Evolutionary conservation across 2,797 vertebrate species (phyloP).

Genomic region (Trachurus trachurus): DNA sequence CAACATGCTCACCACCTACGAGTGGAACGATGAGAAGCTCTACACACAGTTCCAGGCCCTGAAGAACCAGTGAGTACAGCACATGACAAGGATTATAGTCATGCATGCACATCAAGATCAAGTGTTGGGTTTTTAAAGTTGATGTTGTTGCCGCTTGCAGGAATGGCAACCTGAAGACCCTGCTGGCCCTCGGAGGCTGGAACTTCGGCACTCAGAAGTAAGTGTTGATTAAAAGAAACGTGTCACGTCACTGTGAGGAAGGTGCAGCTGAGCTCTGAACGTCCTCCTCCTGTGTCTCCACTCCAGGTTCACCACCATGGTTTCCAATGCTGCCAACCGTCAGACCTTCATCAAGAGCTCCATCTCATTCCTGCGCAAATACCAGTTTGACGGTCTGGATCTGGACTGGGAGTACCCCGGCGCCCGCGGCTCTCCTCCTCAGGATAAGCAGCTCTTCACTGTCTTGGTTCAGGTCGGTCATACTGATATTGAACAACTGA

Average conservation of each 20-base stretch:
- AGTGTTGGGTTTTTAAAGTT: conserved; percentile 1
- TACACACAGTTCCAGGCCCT: conserved; percentile 83
- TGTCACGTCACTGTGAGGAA: not conserved
- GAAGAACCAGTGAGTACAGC: conserved; percentile 83
- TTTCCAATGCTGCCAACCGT: conserved; percentile 75
- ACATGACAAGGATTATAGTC: not conserved
- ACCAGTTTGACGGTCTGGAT: conserved; percentile 88
- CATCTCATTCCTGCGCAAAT: conserved; percentile 81
- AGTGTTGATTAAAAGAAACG: conserved; percentile 24
- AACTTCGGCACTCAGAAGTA: conserved; percentile 82
- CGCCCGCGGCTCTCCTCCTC: conserved; percentile 74
- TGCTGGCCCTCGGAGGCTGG: conserved; percentile 89
- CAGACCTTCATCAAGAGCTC: conserved; percentile 85
- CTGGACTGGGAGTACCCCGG: conserved; percentile 88
- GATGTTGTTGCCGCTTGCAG: conserved; percentile 57
- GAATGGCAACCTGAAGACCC: conserved; percentile 87
- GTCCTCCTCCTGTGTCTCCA: conserved; percentile 39
- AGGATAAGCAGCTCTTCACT: conserved; percentile 79
- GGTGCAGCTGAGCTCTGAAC: not conserved
- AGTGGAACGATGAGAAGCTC: conserved; percentile 86
- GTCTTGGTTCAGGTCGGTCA: conserved; percentile 82
- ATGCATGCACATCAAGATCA: not conserved
- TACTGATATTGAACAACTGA: conserved; percentile 41
- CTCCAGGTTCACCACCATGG: conserved; percentile 85
- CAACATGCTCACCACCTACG: conserved; percentile 82